These are phyloP conservation scores for Danio jaintianensis DNA, from an alignment of 2,797 vertebrate genomes.

Conservation along the genomic window DNA sequence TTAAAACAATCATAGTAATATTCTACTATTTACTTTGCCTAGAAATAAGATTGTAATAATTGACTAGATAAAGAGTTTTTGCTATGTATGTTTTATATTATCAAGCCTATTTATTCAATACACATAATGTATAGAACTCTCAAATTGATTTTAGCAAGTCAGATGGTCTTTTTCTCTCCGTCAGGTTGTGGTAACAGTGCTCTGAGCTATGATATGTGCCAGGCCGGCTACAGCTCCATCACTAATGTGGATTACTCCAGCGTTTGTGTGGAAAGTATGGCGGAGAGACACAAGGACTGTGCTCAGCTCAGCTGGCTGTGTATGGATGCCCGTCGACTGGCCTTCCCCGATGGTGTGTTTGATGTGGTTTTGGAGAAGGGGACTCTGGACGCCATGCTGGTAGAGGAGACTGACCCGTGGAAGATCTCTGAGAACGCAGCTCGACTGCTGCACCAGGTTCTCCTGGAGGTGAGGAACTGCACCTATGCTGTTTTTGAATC, in stretches of 20 bases:
- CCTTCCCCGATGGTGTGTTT: slow-evolving; percentile 80
- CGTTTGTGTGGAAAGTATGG: slow-evolving; percentile 86
- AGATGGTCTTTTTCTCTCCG: not conserved
- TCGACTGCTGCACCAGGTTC: slow-evolving; percentile 77
- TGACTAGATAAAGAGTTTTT: no score
- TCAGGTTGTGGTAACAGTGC: slow-evolving; percentile 92
- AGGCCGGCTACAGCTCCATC: slow-evolving; percentile 82
- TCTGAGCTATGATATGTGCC: slow-evolving; percentile 85
- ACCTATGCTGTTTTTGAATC: no score
- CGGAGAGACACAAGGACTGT: slow-evolving; percentile 73
- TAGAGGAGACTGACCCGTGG: slow-evolving; percentile 89
- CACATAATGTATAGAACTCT: not conserved
- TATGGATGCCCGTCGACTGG: slow-evolving; percentile 86
- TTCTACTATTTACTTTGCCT: no score
- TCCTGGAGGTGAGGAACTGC: slow-evolving; percentile 72
- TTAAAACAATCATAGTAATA: no score
- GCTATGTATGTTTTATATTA: not conserved
- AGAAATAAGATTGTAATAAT: no score
- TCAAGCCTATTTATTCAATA: not conserved
- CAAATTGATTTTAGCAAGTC: not conserved
- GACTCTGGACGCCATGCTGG: slow-evolving; percentile 88
- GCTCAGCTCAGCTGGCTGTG: slow-evolving; percentile 85
- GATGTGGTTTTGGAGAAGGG: slow-evolving; percentile 91
- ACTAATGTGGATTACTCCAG: slow-evolving; percentile 92
- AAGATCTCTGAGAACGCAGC: slow-evolving; percentile 74